Base-by-base conservation (phyloP, 2,113 vertebrate genomes). In the Phylloscopus whistleri region DNA sequence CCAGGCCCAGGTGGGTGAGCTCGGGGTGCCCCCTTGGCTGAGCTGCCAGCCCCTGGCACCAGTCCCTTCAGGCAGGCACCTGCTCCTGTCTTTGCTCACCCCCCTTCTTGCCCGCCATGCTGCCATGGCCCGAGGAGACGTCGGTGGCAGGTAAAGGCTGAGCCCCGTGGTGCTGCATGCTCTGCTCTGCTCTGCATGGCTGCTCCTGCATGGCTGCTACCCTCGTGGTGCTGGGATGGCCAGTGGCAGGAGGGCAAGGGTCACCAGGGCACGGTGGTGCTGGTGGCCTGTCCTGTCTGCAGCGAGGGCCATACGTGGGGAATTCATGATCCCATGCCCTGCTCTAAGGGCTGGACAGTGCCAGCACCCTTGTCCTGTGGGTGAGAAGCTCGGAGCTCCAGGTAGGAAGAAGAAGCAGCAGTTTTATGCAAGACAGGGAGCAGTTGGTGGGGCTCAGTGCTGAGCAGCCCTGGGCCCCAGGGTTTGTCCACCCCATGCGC, bases 71-170 rank as follows among this genome's bases (percentile, higher is more conserved):
- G 89, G 52, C 3, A 7, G 91, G 79, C 31, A 2, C 1, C 1
- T 4, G 66, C 52, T 69, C 35, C 9, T 3, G 56, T 69, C 69
- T 84, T 52, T 93, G 95, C 93, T 96, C 94, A 95, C 81, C 55
- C 90, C 66, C 52, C 48, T 97, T 97, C 93, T 95, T 95, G 66
- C 94, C 88, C 0, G 51, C 76, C 96, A 97, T 79, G 96, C 96
- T 96, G 87, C 94, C 94, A 28, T 8, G 90, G 73, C 93, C 92
- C 0, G 96, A 97, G 89, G 95, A 95, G 51, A 95, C 93, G 2
- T 76, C 94, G 8, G 72, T 91, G 75, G 83, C 94, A 97, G 97
- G 97, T 97, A 97, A 97, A 74, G 18, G 56, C 49, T 5, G 0
- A 78, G 84, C 49, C 82, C 39, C 3, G 23, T 5, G 12, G 70